Evolutionary conservation across 2,888 invertebrate genomes (phyloP), one percentile per base, ranked within the genome.

Genomic region (Ptychoptera albimana): DNA sequence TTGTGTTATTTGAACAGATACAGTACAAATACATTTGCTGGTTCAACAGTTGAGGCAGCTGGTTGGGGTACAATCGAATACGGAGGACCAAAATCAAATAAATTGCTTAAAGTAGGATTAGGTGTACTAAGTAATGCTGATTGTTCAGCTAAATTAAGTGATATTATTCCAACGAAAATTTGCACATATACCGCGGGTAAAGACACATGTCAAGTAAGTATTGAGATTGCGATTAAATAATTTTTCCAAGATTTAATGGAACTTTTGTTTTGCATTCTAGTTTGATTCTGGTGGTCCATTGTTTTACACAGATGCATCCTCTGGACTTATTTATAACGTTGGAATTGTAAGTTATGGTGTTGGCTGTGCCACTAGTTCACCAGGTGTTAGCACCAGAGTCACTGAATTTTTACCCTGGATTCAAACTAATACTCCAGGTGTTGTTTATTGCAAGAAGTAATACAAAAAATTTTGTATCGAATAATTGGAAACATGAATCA

Each of bases 311-410:
- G 73, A 76, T 48, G 52, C 55, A 0, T 14, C 45, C 0, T 65
- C 57, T 0, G 64, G 61, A 0, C 55, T 64, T 2, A 51, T 69
- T 1, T 68, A 63, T 50, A 11, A 54, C 15, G 44, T 70, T 0
- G 79, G 75, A 2, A 53, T 77, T n/a, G 65, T 77, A 45, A 74
- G 73, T 44, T 65, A 51, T 49, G 80, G 80, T 6, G 41, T 46
- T 1, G 64, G 51, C 43, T 82, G 81, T 53, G 79, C 69, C 0
- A 53, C 63, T 0, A 40, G 32, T 0, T 45, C 41, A 29, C 75
- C 78, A 0, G 70, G 68, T 2, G 55, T 77, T 9, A 75, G 74
- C 57, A 72, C 74, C 0, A 62, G 73, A 15, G 64, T 79, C 1
- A 67, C 74, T 0, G 53, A 64, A 0, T 64, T 67, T 46, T 50